A percentile compares a stretch with the other conserved stretches of the same genome.
Conservation (phyloP, 2,113 vertebrate genomes). For the Odocoileus virginianus region DNA sequence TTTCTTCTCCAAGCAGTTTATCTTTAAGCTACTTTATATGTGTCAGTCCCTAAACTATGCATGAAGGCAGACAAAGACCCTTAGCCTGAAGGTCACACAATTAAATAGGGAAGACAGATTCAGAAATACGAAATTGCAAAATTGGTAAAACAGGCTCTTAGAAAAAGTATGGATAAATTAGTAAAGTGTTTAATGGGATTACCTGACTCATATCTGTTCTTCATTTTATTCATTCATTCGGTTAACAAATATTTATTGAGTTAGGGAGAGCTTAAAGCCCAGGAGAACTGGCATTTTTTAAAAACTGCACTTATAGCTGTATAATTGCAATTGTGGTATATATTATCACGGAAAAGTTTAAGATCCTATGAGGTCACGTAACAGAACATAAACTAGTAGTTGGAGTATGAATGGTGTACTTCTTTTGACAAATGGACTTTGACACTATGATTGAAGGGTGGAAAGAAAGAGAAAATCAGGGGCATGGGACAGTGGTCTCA, state of each 20-base stretch:
- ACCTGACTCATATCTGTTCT: background rate
- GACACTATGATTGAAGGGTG: background rate
- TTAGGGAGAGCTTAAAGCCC: background rate
- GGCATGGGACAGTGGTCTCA: background rate
- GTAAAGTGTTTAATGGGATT: background rate
- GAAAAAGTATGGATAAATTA: background rate
- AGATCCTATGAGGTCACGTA: background rate
- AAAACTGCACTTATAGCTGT: background rate
- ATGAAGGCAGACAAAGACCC: background rate
- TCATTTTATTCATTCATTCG: background rate
- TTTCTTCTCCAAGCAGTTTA: background rate
- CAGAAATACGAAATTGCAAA: background rate
- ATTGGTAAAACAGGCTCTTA: background rate
- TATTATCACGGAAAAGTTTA: background rate
- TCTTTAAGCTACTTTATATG: background rate
- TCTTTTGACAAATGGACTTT: background rate
- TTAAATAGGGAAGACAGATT: background rate
- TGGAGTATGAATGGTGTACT: background rate
- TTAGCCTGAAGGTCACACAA: background rate
- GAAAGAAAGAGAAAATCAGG: background rate
- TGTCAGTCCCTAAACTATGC: background rate
- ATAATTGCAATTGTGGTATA: background rate
- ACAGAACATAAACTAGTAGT: background rate
- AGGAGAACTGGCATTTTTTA: background rate
- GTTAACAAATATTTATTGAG: background rate